phyloP scores from a whole-genome alignment of 2,888 invertebrate species.

The Acronicta leporina region DNA sequence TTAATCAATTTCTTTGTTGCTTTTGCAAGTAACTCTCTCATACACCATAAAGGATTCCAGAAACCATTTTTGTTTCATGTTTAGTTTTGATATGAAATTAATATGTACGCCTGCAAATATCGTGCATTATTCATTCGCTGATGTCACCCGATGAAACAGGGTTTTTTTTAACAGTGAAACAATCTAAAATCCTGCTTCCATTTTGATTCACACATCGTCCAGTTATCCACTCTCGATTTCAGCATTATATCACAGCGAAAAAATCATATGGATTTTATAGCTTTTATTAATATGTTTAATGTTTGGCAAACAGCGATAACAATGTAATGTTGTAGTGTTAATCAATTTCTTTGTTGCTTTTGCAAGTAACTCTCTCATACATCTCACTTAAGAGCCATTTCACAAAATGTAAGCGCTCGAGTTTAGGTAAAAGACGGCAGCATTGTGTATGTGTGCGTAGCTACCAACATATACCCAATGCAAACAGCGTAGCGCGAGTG shows the following conservation, averaged over 20 bases:
- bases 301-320: constrained; percentile 23
- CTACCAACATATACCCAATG: no score
- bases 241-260: constrained; percentile 4
- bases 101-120: constrained; percentile 31
- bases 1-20: constrained; percentile 21
- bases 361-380: constrained; percentile 8
- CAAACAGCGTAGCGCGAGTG: no score
- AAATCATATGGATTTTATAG: no score
- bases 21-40: constrained; percentile 7
- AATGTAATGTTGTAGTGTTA: constrained; percentile 21
- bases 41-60: no score
- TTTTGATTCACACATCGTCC: constrained; percentile 19
- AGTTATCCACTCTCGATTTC: constrained; percentile 12
- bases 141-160: constrained; percentile 43
- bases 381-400: constrained; percentile 20
- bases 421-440: no score
- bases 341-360: constrained; percentile 18
- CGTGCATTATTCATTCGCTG: constrained; percentile 60
- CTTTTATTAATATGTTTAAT: neutral
- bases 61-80: constrained; percentile 6
- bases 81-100: constrained; percentile 6
- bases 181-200: constrained; percentile 14
- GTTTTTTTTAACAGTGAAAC: constrained; percentile 44
- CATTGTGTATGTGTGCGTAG: no score
- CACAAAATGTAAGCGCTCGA: no score